Evolutionary conservation across 2,888 invertebrate genomes (phyloP), one percentile per base, ranked within the genome.

Genomic region (Troides oblongomaculatus): DNA sequence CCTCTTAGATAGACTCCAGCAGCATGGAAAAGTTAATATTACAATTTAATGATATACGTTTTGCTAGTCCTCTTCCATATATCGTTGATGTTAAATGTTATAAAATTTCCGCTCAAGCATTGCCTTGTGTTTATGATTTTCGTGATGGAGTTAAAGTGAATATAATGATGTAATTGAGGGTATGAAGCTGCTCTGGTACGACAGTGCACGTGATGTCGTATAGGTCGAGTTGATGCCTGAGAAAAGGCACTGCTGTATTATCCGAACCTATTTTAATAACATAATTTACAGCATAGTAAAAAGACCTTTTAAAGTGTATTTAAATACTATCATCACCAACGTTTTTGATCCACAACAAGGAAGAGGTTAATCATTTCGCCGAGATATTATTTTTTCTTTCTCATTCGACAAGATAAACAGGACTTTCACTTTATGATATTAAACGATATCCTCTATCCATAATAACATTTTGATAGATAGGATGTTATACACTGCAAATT

Each of bases 131-230:
- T 81, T 80, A 73, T 68, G 66, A 64, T 63, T 72, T 78, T 87
- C 87, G 86, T 87, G 87, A 87, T 84, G 84, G 78, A 77, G 78
- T 76, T 81, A 80, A 86, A 88, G 86, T 87, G 88, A 87, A 87
- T 85, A 85, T 88, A 86, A 87, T 87, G 84, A 84, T 86, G 82
- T 86, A 87, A 87, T 86, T 83, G 83, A 75, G 72, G 71, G 76
- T 84, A 84, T 84, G 84, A 79, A 75, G 79, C 80, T 78, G 83
- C 82, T 80, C 80, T 80, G 81, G 80, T 78, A 78, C 77, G 79
- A 80, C 77, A 77, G 72, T 65, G 72, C 78, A 85, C 85, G 85
- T 86, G 84, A 81, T 78, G 77, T 73, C 71, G 71, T 68, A 68
- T 23, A 62, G 69, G 68, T 65, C 72, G 62, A 57, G 64, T 50